Percentiles rank a stretch among this genome's conserved stretches.
phyloP scores from a whole-genome alignment of 1,140 invertebrate genomes.

The Archivesica marissinica region DNA sequence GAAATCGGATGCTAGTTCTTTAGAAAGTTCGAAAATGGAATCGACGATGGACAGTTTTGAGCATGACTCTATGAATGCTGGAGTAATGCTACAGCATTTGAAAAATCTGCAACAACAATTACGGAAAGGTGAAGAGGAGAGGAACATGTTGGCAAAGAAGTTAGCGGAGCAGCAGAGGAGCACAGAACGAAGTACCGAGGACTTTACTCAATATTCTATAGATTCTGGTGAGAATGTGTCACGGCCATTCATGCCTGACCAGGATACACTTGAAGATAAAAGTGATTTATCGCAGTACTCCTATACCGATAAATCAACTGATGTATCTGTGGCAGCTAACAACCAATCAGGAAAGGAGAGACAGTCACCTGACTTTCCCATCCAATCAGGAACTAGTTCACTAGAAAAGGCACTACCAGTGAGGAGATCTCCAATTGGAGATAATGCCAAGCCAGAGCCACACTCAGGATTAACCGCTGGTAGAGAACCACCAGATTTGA shows the following conservation, averaged over 20 bases:
- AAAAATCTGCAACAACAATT: slow-evolving; percentile 45
- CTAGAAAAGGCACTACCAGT: slow-evolving; percentile 36
- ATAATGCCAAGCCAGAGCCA: slow-evolving; percentile 28
- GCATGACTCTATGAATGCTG: slow-evolving; percentile 50
- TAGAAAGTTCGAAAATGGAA: slow-evolving; percentile 37
- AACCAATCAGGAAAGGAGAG: slow-evolving; percentile 18
- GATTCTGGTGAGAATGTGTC: slow-evolving; percentile 33
- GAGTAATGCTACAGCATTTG: slow-evolving; percentile 51
- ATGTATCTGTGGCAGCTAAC: slow-evolving; percentile 46
- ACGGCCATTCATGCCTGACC: slow-evolving; percentile 50
- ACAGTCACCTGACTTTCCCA: slow-evolving; percentile 27
- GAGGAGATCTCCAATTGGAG: slow-evolving; percentile 66
- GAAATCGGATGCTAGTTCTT: slow-evolving; percentile 16
- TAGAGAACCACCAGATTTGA: slow-evolving; percentile 14
- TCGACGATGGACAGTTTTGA: slow-evolving; percentile 13
- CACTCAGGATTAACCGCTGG: slow-evolving; percentile 31
- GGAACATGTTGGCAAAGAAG: slow-evolving; percentile 37
- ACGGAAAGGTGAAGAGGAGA: slow-evolving; percentile 37
- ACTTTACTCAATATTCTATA: slow-evolving; percentile 42
- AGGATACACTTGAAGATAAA: slow-evolving; percentile 1
- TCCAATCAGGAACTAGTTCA: slow-evolving; percentile 56
- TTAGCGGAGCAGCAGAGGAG: slow-evolving; percentile 31
- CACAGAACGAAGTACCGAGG: slow-evolving; percentile 8
- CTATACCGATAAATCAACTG: slow-evolving; percentile 51
- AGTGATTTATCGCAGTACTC: slow-evolving; percentile 65